A percentile compares a stretch with the other conserved stretches of the same genome.
These are phyloP conservation scores for Berghia stephanieae DNA, from an alignment of 1,140 invertebrate genomes.

Conservation along the genomic window DNA sequence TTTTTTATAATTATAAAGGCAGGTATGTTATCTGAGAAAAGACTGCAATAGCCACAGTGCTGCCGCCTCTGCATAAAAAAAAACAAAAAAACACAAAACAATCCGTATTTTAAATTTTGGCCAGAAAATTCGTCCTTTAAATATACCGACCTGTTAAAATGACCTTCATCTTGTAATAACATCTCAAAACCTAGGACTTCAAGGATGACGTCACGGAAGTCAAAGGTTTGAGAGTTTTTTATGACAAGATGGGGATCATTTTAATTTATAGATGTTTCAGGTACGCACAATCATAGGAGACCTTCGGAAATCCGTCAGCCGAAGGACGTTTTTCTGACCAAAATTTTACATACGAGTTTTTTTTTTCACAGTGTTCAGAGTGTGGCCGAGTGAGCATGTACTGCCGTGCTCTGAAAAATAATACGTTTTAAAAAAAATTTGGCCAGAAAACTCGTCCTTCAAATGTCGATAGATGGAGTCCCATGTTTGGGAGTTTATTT, in stretches of 20 bases:
- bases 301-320: slow-evolving; percentile 48
- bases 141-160: no score
- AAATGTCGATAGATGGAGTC: no score
- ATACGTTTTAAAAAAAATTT: no score
- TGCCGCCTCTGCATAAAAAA: neutral
- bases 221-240: slow-evolving; percentile 41
- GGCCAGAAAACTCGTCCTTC: no score
- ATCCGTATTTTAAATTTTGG: no score
- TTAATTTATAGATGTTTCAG: slow-evolving; percentile 47
- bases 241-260: slow-evolving; percentile 44
- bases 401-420: no score
- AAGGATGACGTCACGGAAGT: slow-evolving; percentile 43
- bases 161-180: no score
- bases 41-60: neutral
- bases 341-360: no score
- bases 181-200: slow-evolving; percentile 34
- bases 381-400: slow-evolving; percentile 40
- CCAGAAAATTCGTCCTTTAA: no score
- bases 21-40: neutral
- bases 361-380: slow-evolving; percentile 32
- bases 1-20: neutral
- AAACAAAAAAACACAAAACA: neutral
- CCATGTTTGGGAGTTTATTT: no score
- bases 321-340: slow-evolving; percentile 38
- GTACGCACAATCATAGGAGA: slow-evolving; percentile 55